These are phyloP conservation scores for Conger conger DNA, from an alignment of 2,113 vertebrate species.

Conservation along the genomic window DNA sequence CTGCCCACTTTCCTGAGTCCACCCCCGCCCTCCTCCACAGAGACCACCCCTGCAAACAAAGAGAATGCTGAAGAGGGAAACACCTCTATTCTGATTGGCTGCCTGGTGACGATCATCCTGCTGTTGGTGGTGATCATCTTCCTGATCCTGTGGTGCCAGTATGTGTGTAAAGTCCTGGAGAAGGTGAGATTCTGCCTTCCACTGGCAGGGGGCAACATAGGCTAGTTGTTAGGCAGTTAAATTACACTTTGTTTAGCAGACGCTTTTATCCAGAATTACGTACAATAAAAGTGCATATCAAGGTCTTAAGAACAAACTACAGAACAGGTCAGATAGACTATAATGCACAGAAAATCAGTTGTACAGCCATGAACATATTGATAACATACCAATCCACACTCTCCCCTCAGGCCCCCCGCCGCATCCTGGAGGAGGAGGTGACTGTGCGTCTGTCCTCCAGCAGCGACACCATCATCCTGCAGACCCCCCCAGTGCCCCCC, in stretches of 20 bases:
- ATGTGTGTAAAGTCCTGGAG: slow-evolving; percentile 84
- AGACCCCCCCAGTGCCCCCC: slow-evolving; percentile 74
- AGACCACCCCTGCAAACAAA: slow-evolving; percentile 60
- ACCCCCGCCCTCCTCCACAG: slow-evolving; percentile 42
- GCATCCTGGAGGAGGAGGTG: slow-evolving; percentile 85
- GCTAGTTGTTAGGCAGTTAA: neutral
- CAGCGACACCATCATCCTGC: slow-evolving; percentile 82
- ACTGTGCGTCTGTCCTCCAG: slow-evolving; percentile 83
- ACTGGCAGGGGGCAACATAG: too few species aligned
- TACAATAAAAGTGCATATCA: too few species aligned
- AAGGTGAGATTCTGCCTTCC: slow-evolving; percentile 67
- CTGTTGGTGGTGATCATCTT: slow-evolving; percentile 84
- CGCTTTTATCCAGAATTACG: too few species aligned
- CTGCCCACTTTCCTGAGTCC: neutral
- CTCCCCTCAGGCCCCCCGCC: slow-evolving; percentile 74
- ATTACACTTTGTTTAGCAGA: too few species aligned
- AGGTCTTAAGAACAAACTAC: too few species aligned
- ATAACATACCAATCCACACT: neutral
- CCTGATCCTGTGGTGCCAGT: slow-evolving; percentile 88
- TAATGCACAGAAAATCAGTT: too few species aligned
- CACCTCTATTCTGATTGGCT: slow-evolving; percentile 82
- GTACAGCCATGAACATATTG: too few species aligned
- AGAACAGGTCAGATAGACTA: too few species aligned
- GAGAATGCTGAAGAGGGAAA: slow-evolving; percentile 65
- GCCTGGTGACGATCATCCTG: slow-evolving; percentile 88